These are phyloP conservation scores for Glossosoma conforme DNA, from an alignment of 1,140 invertebrate genomes.

Conservation along the genomic window DNA sequence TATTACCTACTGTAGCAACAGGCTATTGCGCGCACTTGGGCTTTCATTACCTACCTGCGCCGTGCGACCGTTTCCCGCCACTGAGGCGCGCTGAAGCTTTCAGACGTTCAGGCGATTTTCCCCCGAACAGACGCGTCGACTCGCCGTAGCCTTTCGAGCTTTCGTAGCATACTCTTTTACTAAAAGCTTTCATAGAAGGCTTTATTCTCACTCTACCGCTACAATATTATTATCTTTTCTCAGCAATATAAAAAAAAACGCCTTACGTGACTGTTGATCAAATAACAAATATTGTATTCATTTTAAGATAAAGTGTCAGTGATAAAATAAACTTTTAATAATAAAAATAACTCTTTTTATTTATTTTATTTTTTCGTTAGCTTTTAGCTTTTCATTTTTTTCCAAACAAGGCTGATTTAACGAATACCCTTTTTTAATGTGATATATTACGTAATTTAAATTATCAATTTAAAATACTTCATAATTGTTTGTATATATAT, in stretches of 20 bases:
- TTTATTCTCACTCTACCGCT: background rate
- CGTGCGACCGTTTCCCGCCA: slow-evolving; percentile 4
- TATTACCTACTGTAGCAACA: slow-evolving; percentile 15
- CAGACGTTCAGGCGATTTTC: slow-evolving; percentile 28
- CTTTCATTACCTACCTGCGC: slow-evolving; percentile 4
- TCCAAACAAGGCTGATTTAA: slow-evolving; percentile 6
- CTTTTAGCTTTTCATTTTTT: too few relatives aligned
- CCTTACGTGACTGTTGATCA: background rate
- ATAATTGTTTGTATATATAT: background rate
- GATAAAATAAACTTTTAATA: too few relatives aligned
- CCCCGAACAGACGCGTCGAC: slow-evolving; percentile 22
- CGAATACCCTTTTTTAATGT: slow-evolving; percentile 23
- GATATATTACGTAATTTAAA: slow-evolving; percentile 24
- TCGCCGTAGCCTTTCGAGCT: slow-evolving; percentile 13
- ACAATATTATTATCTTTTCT: background rate
- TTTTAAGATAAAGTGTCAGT: too few relatives aligned
- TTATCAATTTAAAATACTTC: background rate
- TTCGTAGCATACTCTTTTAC: slow-evolving; percentile 10
- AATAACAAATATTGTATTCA: too few relatives aligned
- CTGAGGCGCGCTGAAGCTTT: slow-evolving; percentile 6
- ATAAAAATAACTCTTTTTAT: background rate
- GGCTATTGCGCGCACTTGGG: slow-evolving; percentile 7
- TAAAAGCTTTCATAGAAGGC: background rate
- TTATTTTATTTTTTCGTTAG: too few relatives aligned
- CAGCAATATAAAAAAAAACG: background rate